These are phyloP conservation scores for Rhynchonycteris naso DNA, from an alignment of 2,797 vertebrate species.

Conservation along the genomic window DNA sequence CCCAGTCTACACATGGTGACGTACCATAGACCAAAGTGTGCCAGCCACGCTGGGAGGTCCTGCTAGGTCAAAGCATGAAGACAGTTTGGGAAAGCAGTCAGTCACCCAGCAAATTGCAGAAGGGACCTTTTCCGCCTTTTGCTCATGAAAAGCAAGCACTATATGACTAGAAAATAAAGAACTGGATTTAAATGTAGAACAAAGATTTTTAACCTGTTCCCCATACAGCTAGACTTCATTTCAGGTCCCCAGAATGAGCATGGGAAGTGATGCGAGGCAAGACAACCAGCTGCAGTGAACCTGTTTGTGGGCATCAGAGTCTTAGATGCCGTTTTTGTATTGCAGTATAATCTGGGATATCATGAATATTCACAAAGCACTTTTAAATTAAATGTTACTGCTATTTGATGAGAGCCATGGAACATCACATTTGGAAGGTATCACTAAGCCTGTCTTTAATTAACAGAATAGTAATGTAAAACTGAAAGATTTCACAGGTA, in stretches of 20 bases:
- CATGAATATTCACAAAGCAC: background rate
- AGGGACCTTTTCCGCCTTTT: constrained; percentile 3
- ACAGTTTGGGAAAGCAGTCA: constrained; percentile 30
- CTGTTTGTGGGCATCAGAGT: background rate
- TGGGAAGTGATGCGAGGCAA: background rate
- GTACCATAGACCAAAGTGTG: constrained; percentile 19
- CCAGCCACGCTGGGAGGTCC: constrained; percentile 48
- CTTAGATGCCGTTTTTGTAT: background rate
- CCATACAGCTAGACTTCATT: background rate
- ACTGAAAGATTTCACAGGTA: background rate
- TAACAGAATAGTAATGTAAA: background rate
- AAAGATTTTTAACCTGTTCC: background rate
- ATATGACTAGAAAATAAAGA: constrained; percentile 14
- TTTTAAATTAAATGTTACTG: constrained; percentile 12
- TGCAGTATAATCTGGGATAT: background rate
- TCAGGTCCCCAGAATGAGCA: background rate
- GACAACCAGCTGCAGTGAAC: background rate
- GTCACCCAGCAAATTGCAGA: background rate
- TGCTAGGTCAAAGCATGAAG: constrained; percentile 2
- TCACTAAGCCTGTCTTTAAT: background rate
- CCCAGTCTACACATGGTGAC: constrained; percentile 11
- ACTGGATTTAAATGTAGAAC: constrained; percentile 51
- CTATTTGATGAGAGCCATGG: background rate
- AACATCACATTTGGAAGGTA: background rate
- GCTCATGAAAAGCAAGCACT: constrained; percentile 22